These are phyloP conservation scores for Heliconius ethilla DNA, from an alignment of 2,888 invertebrate species.

Conservation along the genomic window DNA sequence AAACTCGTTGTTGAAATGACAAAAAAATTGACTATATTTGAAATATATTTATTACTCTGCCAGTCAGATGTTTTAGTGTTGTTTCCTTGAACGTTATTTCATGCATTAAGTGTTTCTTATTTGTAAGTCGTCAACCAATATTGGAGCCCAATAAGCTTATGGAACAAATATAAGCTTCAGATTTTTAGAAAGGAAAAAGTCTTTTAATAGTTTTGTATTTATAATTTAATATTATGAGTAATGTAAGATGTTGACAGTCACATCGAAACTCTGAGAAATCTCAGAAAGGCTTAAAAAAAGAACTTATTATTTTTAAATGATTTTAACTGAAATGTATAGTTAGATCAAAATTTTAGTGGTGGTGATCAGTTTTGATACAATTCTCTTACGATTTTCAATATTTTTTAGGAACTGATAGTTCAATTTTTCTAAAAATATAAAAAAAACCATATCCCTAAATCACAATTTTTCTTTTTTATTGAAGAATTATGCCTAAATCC, in stretches of 20 bases:
- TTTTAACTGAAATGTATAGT: too few relatives aligned
- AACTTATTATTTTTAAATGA: too few relatives aligned
- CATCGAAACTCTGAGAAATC: too few relatives aligned
- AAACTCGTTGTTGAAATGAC: too few relatives aligned
- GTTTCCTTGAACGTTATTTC: slow-evolving; percentile 1
- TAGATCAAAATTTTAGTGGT: too few relatives aligned
- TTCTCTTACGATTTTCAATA: too few relatives aligned
- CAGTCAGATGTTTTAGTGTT: neutral
- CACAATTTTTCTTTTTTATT: too few relatives aligned
- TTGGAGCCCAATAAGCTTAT: neutral
- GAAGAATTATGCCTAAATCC: neutral
- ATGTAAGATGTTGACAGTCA: neutral
- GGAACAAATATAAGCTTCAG: neutral
- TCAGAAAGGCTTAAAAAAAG: too few relatives aligned
- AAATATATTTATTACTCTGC: neutral
- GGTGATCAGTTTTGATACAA: too few relatives aligned
- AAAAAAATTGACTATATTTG: too few relatives aligned
- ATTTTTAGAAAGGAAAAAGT: neutral
- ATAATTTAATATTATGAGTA: neutral
- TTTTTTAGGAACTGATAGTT: neutral
- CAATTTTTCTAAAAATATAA: neutral
- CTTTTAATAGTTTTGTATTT: neutral
- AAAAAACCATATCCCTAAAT: too few relatives aligned
- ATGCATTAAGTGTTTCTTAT: slow-evolving; percentile 7
- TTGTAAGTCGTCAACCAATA: slow-evolving; percentile 13